Conservation (phyloP, 2,888 invertebrate genomes). For the Fragum fragum region DNA sequence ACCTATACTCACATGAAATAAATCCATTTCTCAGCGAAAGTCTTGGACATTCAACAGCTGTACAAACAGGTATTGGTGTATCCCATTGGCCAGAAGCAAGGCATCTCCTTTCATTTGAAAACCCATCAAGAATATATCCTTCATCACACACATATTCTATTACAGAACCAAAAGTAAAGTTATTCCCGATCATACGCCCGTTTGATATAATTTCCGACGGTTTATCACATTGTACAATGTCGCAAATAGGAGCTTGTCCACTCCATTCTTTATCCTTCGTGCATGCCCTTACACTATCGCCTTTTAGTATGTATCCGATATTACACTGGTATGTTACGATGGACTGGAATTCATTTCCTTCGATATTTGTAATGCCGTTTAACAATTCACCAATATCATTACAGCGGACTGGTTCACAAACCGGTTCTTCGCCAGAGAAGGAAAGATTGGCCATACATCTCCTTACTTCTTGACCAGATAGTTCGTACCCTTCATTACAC, state of each 20-base stretch:
- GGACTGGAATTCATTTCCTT: slow-evolving; percentile 56
- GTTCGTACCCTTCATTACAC: slow-evolving; percentile 81
- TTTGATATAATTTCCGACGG: slow-evolving; percentile 69
- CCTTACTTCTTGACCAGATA: slow-evolving; percentile 75
- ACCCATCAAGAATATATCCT: slow-evolving; percentile 77
- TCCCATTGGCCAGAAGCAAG: slow-evolving; percentile 81
- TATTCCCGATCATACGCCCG: slow-evolving; percentile 68
- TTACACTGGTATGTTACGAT: slow-evolving; percentile 68
- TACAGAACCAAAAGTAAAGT: slow-evolving; percentile 74
- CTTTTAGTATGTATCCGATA: slow-evolving; percentile 71
- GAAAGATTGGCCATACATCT: slow-evolving; percentile 76
- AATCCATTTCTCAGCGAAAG: slow-evolving; percentile 70
- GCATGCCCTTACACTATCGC: slow-evolving; percentile 64
- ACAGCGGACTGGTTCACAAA: slow-evolving; percentile 73
- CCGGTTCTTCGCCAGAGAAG: slow-evolving; percentile 74
- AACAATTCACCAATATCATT: slow-evolving; percentile 58
- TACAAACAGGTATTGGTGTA: slow-evolving; percentile 76
- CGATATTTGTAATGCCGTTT: slow-evolving; percentile 66
- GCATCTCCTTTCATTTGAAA: slow-evolving; percentile 72
- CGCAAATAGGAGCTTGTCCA: slow-evolving; percentile 70
- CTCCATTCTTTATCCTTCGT: slow-evolving; percentile 73
- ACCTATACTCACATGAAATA: slow-evolving; percentile 55
- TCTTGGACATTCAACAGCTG: slow-evolving; percentile 74
- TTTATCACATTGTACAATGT: slow-evolving; percentile 70
- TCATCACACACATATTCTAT: slow-evolving; percentile 79